Conservation (phyloP, 1,140 invertebrate genomes). For the Pantala flavescens region DNA sequence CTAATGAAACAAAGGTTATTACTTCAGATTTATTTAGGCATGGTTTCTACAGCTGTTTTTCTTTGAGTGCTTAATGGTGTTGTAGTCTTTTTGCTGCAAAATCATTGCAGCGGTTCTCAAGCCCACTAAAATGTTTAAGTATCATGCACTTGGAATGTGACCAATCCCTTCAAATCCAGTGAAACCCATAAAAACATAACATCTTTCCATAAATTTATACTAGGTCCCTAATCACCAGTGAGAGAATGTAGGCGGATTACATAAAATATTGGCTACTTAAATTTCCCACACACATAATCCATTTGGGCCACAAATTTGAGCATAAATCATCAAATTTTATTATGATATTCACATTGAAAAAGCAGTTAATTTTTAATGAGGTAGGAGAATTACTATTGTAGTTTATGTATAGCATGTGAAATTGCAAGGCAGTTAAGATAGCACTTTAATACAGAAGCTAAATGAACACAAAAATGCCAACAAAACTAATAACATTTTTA, state of each 20-base stretch:
- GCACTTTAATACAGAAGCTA: not conserved
- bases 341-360: too few relatives aligned
- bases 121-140: not conserved
- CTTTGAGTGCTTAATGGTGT: not conserved
- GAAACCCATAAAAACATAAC: not conserved
- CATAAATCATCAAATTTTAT: too few relatives aligned
- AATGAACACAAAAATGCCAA: not conserved
- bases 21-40: constrained; percentile 4
- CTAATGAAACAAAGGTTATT: too few relatives aligned
- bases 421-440: not conserved
- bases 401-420: not conserved
- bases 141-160: constrained; percentile 5
- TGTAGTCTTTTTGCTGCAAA: not conserved
- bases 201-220: not conserved
- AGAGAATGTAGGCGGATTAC: not conserved
- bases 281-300: too few relatives aligned
- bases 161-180: constrained; percentile 5
- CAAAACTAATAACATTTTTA: too few relatives aligned
- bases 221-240: constrained; percentile 4
- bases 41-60: constrained; percentile 4
- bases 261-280: not conserved
- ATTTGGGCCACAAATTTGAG: too few relatives aligned
- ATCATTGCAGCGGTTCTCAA: too few relatives aligned
- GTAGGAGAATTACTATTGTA: too few relatives aligned
- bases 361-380: too few relatives aligned